phyloP scores from a whole-genome alignment of 2,888 invertebrate genomes.

The Hirudinaria manillensis region DNA sequence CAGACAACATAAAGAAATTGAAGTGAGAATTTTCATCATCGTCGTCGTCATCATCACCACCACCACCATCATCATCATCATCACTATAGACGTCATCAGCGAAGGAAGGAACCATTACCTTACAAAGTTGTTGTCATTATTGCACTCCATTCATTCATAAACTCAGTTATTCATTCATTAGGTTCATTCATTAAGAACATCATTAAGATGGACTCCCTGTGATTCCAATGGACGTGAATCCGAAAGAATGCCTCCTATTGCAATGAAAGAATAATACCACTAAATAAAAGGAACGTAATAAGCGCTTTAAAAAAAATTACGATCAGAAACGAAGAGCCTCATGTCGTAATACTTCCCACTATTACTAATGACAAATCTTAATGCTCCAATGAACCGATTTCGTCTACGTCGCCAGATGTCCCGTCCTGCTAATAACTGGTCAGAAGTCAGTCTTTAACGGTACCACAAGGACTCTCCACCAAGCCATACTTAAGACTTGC shows the following conservation, averaged over 20 bases:
- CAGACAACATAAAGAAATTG: slow-evolving; percentile 62
- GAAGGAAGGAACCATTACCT: too few species aligned
- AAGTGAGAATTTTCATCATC: slow-evolving; percentile 54
- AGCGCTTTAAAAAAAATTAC: too few species aligned
- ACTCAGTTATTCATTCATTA: not conserved
- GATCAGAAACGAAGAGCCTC: not conserved
- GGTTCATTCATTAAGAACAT: too few species aligned
- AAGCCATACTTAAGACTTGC: slow-evolving; percentile 45
- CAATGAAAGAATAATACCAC: not conserved
- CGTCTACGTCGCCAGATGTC: slow-evolving; percentile 43
- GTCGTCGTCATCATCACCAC: slow-evolving; percentile 8
- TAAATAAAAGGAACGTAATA: not conserved
- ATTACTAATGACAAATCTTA: not conserved
- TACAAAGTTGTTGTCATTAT: too few species aligned
- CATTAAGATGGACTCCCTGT: too few species aligned
- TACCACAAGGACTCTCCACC: slow-evolving; percentile 63
- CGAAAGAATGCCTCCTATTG: too few species aligned
- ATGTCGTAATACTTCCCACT: not conserved
- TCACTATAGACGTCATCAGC: slow-evolving; percentile 12
- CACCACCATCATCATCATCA: slow-evolving; percentile 27
- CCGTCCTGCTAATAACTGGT: slow-evolving; percentile 68
- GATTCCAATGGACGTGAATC: too few species aligned
- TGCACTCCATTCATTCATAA: not conserved
- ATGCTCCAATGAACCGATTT: too few species aligned
- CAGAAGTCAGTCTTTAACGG: slow-evolving; percentile 61